Conservation (phyloP, 2,888 invertebrate genomes). For the Drosophila gaucha region DNA sequence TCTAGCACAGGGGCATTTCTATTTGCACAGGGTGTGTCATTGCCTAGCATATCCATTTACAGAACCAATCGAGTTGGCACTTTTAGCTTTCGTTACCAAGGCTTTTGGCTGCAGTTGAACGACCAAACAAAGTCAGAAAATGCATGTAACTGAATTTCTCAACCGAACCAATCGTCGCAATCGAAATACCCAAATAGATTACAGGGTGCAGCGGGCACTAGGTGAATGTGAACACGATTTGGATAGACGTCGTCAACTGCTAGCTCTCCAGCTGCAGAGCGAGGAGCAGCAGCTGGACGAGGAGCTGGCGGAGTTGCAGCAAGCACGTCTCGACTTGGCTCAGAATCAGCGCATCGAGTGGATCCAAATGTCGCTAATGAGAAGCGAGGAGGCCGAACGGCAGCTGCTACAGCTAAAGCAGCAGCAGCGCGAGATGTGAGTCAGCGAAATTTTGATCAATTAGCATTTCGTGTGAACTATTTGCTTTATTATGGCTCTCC, state of each 20-base stretch:
- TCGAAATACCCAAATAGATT: conserved; percentile 46
- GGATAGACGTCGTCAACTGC: conserved; percentile 49
- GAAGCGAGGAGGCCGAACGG: conserved; percentile 35
- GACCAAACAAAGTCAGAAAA: conserved; percentile 25
- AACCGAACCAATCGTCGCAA: conserved; percentile 61
- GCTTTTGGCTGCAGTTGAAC: neutral
- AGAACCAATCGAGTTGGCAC: neutral
- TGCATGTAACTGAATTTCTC: conserved; percentile 59
- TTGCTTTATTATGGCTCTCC: neutral
- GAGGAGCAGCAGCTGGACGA: conserved; percentile 34
- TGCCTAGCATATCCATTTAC: neutral
- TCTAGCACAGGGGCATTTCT: too few species aligned
- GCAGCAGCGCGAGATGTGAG: conserved; percentile 64
- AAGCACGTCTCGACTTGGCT: conserved; percentile 27
- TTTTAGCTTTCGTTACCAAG: conserved; percentile 33
- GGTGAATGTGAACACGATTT: conserved; percentile 43
- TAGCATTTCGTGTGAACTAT: neutral
- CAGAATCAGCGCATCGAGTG: conserved; percentile 56
- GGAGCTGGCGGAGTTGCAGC: conserved; percentile 35
- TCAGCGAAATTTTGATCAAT: neutral
- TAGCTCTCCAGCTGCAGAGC: conserved; percentile 24
- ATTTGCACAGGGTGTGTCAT: too few species aligned
- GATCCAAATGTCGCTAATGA: conserved; percentile 57
- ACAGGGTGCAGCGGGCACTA: conserved; percentile 41
- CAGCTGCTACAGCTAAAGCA: conserved; percentile 51